These are phyloP conservation scores for Phrynocephalus versicolor DNA, from an alignment of 2,113 vertebrate species.

Conservation along the genomic window DNA sequence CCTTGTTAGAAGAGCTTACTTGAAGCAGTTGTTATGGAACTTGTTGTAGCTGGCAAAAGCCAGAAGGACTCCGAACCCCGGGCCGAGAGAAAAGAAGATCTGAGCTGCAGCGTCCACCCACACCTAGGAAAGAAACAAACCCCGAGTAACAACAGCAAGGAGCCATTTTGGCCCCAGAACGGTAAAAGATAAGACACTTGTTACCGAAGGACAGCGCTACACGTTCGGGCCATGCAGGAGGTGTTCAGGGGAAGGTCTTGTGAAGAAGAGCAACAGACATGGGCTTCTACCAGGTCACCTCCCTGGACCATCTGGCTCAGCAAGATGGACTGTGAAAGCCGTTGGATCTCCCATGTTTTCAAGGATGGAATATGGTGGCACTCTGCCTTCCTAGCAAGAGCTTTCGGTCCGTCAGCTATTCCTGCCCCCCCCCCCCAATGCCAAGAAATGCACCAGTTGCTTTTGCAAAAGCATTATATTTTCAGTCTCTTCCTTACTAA, in stretches of 20 bases:
- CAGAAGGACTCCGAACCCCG: conserved; percentile 94
- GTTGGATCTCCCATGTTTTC: too few species aligned
- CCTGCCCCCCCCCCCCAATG: too few species aligned
- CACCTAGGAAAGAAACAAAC: conserved; percentile 81
- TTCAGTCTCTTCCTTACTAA: background rate
- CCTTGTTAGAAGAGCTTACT: conserved; percentile 80
- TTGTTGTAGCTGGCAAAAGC: conserved; percentile 98
- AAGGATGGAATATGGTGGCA: too few species aligned
- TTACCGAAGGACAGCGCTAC: background rate
- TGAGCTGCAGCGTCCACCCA: conserved; percentile 98
- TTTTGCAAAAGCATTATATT: background rate
- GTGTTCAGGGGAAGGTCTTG: too few species aligned
- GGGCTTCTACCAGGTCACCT: too few species aligned
- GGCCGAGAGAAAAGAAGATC: conserved; percentile 98
- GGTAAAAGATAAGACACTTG: background rate
- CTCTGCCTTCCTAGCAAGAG: too few species aligned
- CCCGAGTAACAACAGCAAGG: background rate
- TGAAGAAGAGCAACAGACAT: background rate
- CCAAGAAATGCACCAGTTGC: too few species aligned
- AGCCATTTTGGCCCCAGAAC: background rate
- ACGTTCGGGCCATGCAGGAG: too few species aligned
- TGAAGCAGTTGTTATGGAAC: conserved; percentile 98
- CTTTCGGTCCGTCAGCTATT: too few species aligned
- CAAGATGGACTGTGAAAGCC: too few species aligned
- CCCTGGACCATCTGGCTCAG: too few species aligned